Evolutionary conservation across 1,140 invertebrate species (phyloP).

Genomic region (Ceratosolen solmsi): DNA sequence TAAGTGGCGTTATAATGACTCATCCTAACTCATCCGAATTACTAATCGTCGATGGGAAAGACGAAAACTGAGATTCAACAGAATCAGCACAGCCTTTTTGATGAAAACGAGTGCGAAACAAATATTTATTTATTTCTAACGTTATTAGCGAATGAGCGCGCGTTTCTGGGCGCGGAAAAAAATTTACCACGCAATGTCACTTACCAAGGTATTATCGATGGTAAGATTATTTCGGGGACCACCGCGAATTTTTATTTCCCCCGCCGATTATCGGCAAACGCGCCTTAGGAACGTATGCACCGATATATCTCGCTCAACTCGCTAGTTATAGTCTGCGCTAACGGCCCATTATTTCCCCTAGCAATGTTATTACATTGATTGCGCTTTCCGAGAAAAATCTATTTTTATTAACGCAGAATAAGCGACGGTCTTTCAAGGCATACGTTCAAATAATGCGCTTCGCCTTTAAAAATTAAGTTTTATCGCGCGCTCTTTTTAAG

Average conservation of each 20-base stretch:
- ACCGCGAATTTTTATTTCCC: too few species aligned
- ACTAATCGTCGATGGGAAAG: too few species aligned
- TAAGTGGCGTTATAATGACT: too few species aligned
- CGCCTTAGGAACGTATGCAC: neutral
- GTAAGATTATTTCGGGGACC: conserved; percentile 27
- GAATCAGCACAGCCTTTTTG: too few species aligned
- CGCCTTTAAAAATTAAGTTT: neutral
- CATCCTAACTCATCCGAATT: too few species aligned
- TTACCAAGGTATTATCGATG: neutral
- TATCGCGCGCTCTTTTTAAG: neutral
- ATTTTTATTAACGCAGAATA: neutral
- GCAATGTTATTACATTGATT: neutral
- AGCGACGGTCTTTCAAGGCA: neutral
- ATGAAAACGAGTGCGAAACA: too few species aligned
- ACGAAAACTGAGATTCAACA: too few species aligned
- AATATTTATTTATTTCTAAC: too few species aligned
- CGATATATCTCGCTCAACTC: too few species aligned
- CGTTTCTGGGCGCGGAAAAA: too few species aligned
- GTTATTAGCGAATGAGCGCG: too few species aligned
- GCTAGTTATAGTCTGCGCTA: neutral
- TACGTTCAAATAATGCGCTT: neutral
- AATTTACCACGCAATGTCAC: too few species aligned
- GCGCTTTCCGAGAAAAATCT: neutral
- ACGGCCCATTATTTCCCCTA: neutral
- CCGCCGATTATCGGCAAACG: neutral